Evolutionary conservation across 1,140 invertebrate species (phyloP).

Genomic region (Homalodisca vitripennis): DNA sequence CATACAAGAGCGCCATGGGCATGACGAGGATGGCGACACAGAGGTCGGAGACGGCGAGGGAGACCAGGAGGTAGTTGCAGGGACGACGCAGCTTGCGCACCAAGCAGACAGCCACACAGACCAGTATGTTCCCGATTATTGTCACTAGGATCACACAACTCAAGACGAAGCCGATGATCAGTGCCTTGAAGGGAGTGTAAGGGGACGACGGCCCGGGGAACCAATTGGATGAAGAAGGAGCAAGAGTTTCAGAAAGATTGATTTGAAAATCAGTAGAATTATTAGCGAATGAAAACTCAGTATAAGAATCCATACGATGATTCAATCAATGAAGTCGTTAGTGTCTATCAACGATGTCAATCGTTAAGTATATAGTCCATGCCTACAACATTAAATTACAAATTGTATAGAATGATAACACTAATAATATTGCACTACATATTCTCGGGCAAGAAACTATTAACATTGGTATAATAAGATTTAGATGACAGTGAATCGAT

Average conservation of each 20-base stretch:
- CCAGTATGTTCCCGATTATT: constrained; percentile 84
- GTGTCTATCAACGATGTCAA: background rate
- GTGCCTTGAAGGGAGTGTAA: constrained; percentile 56
- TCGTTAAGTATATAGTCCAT: background rate
- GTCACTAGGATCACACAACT: constrained; percentile 76
- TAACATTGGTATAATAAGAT: too few relatives aligned
- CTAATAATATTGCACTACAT: too few relatives aligned
- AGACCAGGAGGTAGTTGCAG: constrained; percentile 87
- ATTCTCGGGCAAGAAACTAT: too few relatives aligned
- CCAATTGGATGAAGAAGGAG: constrained; percentile 11
- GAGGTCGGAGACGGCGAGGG: constrained; percentile 83
- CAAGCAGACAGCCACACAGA: constrained; percentile 84
- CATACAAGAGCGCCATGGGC: constrained; percentile 82
- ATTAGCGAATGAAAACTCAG: constrained; percentile 7
- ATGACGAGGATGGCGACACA: constrained; percentile 81
- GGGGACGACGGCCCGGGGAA: constrained; percentile 38
- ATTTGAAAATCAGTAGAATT: constrained; percentile 23
- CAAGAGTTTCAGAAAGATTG: constrained; percentile 16
- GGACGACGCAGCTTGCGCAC: constrained; percentile 81
- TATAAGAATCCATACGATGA: constrained; percentile 29
- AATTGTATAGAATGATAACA: too few relatives aligned
- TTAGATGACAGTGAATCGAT: too few relatives aligned
- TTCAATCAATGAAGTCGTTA: background rate
- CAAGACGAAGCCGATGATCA: constrained; percentile 68
- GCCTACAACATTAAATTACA: too few relatives aligned